Conservation (phyloP, 2,888 invertebrate genomes). For the Cinara cedri region DNA sequence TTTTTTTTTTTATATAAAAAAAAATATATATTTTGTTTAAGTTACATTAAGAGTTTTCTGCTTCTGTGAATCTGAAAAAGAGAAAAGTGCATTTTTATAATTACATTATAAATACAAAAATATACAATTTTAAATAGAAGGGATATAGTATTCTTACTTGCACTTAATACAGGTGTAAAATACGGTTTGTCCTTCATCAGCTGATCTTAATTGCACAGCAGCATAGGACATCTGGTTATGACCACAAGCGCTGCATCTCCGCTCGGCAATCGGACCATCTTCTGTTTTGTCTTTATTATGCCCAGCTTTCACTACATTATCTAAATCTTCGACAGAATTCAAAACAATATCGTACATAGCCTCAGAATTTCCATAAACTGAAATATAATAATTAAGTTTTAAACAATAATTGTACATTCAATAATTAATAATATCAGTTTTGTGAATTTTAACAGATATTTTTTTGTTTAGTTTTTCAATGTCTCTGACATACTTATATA, state of each 20-base stretch:
- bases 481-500: too few relatives aligned
- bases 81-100: slow-evolving; percentile 57
- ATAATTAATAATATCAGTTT: background rate
- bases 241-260: slow-evolving; percentile 85
- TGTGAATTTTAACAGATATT: too few relatives aligned
- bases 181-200: slow-evolving; percentile 99
- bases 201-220: slow-evolving; percentile 91
- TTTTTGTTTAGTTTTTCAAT: background rate
- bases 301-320: slow-evolving; percentile 61
- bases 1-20: too few relatives aligned
- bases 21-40: too few relatives aligned
- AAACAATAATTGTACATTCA: background rate
- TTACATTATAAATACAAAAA: background rate
- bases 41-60: slow-evolving; percentile 71
- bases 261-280: slow-evolving; percentile 81
- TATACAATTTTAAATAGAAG: background rate
- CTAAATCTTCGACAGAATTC: slow-evolving; percentile 65
- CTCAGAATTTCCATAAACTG: slow-evolving; percentile 35
- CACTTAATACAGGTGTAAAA: slow-evolving; percentile 96
- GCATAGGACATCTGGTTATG: slow-evolving; percentile 94
- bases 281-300: slow-evolving; percentile 64
- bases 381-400: slow-evolving; percentile 14
- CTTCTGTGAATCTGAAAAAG: slow-evolving; percentile 73
- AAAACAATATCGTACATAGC: slow-evolving; percentile 74
- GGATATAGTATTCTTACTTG: slow-evolving; percentile 68